Conservation (phyloP, 2,888 invertebrate genomes). For the Sarcophaga subvicina region DNA sequence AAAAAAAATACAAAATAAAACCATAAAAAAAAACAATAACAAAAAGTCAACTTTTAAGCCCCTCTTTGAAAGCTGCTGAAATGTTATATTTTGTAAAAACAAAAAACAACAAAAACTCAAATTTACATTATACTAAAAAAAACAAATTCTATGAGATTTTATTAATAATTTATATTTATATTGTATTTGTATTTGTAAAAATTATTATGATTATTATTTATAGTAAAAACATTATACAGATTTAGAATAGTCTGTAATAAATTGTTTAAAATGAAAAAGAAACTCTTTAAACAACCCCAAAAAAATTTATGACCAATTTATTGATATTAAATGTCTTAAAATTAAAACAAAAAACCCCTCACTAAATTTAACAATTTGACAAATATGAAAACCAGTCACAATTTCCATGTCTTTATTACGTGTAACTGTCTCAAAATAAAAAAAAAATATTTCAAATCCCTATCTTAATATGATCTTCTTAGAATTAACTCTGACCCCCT, state of each 20-base stretch:
- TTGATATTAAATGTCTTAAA: not conserved
- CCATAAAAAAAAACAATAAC: not conserved
- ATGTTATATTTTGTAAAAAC: conserved; percentile 27
- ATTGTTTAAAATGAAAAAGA: conserved; percentile 6
- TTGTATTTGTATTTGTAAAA: conserved; percentile 7
- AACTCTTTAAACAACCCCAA: not conserved
- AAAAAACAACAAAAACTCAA: conserved; percentile 15
- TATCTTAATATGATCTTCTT: not conserved
- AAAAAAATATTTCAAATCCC: not conserved
- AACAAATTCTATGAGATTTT: conserved; percentile 52
- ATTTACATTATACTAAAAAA: conserved; percentile 2
- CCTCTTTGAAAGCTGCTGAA: conserved; percentile 50
- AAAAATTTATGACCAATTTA: too few species aligned
- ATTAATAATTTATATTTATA: conserved; percentile 28
- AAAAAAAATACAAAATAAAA: conserved; percentile 9
- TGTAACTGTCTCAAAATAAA: not conserved
- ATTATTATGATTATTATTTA: conserved; percentile 6
- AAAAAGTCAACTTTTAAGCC: not conserved
- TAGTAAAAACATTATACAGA: conserved; percentile 12
- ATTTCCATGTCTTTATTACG: not conserved
- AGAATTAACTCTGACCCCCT: conserved; percentile 1
- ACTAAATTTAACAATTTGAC: not conserved
- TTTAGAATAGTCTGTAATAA: conserved; percentile 26
- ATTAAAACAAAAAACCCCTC: not conserved
- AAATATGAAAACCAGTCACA: not conserved